Evolutionary conservation across 1,140 invertebrate species (phyloP).

Genomic region (Sogatella furcifera): DNA sequence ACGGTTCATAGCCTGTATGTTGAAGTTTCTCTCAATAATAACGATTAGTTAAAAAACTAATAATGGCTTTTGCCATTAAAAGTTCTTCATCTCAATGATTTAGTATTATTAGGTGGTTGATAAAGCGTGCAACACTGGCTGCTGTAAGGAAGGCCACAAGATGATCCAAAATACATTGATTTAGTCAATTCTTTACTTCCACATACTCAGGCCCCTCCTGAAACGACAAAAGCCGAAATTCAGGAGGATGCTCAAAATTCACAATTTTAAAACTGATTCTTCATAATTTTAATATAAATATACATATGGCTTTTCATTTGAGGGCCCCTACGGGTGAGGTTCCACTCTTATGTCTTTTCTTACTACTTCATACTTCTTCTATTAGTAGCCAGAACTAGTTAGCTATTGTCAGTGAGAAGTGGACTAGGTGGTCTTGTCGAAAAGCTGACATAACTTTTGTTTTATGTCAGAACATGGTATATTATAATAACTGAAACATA

Average conservation of each 20-base stretch:
- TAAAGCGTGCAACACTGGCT: conserved; percentile 62
- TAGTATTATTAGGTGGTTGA: conserved; percentile 67
- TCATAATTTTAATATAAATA: neutral
- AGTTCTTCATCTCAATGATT: conserved; percentile 56
- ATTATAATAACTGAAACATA: too few relatives aligned
- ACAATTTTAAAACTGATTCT: neutral
- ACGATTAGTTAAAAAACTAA: neutral
- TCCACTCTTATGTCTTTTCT: too few relatives aligned
- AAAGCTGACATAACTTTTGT: too few relatives aligned
- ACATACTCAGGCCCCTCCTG: conserved; percentile 91
- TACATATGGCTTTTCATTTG: too few relatives aligned
- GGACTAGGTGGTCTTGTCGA: too few relatives aligned
- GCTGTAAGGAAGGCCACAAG: conserved; percentile 74
- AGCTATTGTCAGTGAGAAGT: too few relatives aligned
- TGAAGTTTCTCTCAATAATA: too few relatives aligned
- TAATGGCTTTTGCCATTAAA: conserved; percentile 47
- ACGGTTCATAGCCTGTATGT: too few relatives aligned
- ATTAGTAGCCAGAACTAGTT: too few relatives aligned
- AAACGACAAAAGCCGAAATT: conserved; percentile 22
- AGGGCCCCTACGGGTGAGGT: too few relatives aligned
- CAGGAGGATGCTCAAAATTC: neutral
- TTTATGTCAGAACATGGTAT: too few relatives aligned
- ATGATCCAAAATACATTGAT: conserved; percentile 84
- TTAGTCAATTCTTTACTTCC: conserved; percentile 76
- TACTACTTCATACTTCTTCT: too few relatives aligned